Base-by-base conservation (phyloP, 2,888 invertebrate species). In the Chouioia cunea region DNA sequence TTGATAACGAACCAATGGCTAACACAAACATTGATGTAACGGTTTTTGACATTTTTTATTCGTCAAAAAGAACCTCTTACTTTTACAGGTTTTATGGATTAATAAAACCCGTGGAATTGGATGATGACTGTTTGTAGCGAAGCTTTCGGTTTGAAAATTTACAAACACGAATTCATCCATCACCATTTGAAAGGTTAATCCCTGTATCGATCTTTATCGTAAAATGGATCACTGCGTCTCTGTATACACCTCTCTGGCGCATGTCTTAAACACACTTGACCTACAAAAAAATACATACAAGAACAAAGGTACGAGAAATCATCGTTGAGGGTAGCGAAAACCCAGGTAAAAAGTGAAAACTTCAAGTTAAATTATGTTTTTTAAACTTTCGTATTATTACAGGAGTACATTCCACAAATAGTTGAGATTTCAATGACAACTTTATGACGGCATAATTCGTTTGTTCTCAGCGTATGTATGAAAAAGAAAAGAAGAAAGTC, bases 181-280 rank as follows among this genome's bases (percentile, higher is more conserved):
- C 71, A 71, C 65, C 68, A 68, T 67, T 68, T 60, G 67, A 68
- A 65, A 71, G 71, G 71, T 64, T 71, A 71, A 71, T 68, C 71
- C 46, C 47, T 15, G 48, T 58, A 48, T 4, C 52, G 68, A 71
- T 71, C 15, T 14, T 50, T 68, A 71, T 71, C 71, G 50, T 44
- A 23, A 68, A 71, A 71, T 71, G 68, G 67, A 71, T 71, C 64
- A 50, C 64, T 56, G 46, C 15, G 50, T 23, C 23, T 50, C 36
- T 27, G 16, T 4, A 54, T 23, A 47, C 23, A 27, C 14, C 4
- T 10, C 50, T 52, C 10, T 15, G 44, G 2, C 10, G 47, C 50
- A 43, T 27, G 47, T 12, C 47, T 14, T 44, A 18, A 20, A 12
- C n/a, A n/a, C n/a, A n/a, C n/a, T n/a, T n/a, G n/a, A n/a, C n/a